Evolutionary conservation across 2,797 vertebrate species (phyloP).

Genomic region (Eidolon dupreanum): DNA sequence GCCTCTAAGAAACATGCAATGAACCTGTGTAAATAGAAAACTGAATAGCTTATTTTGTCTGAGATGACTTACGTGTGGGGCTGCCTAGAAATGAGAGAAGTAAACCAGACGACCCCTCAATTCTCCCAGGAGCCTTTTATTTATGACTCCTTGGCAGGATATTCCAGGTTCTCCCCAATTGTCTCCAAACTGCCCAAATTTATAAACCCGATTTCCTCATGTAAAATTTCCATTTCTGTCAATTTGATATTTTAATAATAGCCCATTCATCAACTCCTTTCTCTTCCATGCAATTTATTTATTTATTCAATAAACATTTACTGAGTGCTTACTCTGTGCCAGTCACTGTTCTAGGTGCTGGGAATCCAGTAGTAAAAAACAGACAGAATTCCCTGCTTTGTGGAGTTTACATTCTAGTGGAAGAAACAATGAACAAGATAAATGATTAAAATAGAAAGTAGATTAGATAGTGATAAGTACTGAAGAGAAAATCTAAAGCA

Average conservation of each 20-base stretch:
- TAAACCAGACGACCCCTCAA: not conserved
- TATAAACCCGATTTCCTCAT: not conserved
- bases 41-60: constrained; percentile 32
- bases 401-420: not conserved
- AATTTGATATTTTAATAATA: constrained; percentile 21
- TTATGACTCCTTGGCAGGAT: not conserved
- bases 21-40: constrained; percentile 16
- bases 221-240: constrained; percentile 25
- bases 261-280: not conserved
- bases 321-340: not conserved
- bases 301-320: constrained; percentile 2
- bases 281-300: not conserved
- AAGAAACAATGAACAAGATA: not conserved
- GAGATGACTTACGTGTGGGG: not conserved
- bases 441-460: not conserved
- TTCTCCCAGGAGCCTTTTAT: not conserved
- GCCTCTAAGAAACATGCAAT: not conserved
- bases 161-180: not conserved
- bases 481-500: not conserved
- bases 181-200: constrained; percentile 7
- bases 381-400: not conserved
- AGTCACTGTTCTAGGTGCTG: not conserved
- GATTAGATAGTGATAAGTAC: not conserved
- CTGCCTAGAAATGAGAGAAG: not conserved
- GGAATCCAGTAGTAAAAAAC: not conserved